Conservation (phyloP, 2,888 invertebrate genomes). For the Coelopa pilipes region DNA sequence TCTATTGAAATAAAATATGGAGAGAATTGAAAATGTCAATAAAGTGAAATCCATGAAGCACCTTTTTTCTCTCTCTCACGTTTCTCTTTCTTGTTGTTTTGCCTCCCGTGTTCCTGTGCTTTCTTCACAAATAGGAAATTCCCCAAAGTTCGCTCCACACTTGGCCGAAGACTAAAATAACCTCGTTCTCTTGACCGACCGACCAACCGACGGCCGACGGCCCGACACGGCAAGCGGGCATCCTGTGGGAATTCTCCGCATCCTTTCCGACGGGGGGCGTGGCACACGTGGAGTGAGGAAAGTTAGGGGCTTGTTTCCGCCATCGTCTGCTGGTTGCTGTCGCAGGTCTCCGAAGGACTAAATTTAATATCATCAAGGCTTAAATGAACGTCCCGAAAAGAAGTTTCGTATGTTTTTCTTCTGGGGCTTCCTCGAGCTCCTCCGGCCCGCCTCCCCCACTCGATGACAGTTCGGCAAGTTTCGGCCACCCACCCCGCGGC, state of each 20-base stretch:
- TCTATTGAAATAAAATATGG: slow-evolving; percentile 6
- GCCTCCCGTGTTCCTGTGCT: too few species aligned
- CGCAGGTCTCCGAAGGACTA: slow-evolving; percentile 57
- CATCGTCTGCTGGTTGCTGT: neutral
- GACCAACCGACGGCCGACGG: too few species aligned
- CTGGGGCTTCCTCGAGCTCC: neutral
- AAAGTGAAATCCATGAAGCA: too few species aligned
- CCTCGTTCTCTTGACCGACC: too few species aligned
- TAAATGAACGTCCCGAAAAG: slow-evolving; percentile 49
- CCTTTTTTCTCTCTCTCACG: neutral
- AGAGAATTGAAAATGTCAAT: neutral
- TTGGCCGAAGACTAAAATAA: too few species aligned
- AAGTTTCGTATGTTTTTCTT: slow-evolving; percentile 19
- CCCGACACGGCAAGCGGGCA: too few species aligned
- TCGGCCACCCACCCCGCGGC: too few species aligned
- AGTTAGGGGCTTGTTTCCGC: neutral
- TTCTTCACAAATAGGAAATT: neutral
- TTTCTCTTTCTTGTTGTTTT: neutral
- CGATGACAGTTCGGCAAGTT: neutral
- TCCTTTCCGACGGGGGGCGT: too few species aligned
- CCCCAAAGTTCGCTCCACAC: too few species aligned
- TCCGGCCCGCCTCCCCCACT: neutral
- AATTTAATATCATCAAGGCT: slow-evolving; percentile 62
- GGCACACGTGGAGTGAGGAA: too few species aligned
- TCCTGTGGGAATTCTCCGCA: too few species aligned